Evolutionary conservation across 92 coral and sea anemone species (phyloP).

Genomic region (Pocillopora meandrina): DNA sequence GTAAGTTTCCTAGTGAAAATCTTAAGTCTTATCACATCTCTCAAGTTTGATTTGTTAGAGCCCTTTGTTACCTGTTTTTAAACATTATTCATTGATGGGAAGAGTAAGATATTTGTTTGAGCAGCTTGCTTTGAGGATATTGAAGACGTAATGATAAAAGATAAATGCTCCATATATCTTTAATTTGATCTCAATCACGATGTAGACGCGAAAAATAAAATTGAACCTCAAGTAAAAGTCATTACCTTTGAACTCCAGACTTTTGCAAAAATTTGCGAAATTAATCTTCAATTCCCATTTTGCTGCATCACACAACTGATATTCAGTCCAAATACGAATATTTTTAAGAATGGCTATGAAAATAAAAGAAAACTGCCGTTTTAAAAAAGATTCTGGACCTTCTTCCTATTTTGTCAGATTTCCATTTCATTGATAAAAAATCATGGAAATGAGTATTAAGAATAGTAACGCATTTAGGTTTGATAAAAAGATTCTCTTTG

Average conservation of each 20-base stretch:
- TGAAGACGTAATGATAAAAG: constrained; percentile 22
- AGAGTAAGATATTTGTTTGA: neutral
- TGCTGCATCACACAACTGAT: too few relatives aligned
- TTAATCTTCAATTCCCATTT: neutral
- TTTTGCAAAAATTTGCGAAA: neutral
- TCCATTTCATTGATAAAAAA: constrained; percentile 8
- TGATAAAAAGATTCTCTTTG: constrained; percentile 12
- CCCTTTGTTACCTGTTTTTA: too few relatives aligned
- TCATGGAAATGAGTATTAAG: neutral
- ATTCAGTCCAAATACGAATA: too few relatives aligned
- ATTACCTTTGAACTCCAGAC: neutral
- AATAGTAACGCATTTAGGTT: constrained; percentile 8
- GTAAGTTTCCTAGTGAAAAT: too few relatives aligned
- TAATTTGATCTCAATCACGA: constrained; percentile 16
- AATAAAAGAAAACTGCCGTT: too few relatives aligned
- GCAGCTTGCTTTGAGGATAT: constrained; percentile 9
- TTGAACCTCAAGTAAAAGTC: neutral
- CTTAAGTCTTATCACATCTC: too few relatives aligned
- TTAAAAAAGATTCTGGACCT: neutral
- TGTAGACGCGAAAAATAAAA: neutral
- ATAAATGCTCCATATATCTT: constrained; percentile 18
- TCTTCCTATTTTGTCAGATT: neutral
- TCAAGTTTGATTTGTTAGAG: too few relatives aligned
- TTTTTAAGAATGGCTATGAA: too few relatives aligned
- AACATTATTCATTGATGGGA: neutral